A percentile compares a stretch with the other conserved stretches of the same genome.
Conservation (phyloP, 2,797 vertebrate species). For the Capromys pilorides region DNA sequence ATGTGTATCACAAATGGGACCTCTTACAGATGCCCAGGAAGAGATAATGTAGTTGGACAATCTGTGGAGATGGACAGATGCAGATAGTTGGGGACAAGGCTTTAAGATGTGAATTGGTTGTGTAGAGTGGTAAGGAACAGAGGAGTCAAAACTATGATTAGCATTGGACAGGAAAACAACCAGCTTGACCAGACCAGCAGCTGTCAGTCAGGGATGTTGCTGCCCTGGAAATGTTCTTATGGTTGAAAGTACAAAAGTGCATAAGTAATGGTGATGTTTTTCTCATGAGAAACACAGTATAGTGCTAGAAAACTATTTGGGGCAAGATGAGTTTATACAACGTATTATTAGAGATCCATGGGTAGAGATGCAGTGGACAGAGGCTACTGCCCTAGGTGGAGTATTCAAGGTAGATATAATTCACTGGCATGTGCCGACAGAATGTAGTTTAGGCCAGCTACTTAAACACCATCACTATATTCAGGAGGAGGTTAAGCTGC, state of each 20-base stretch:
- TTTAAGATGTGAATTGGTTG: not conserved
- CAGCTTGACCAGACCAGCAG: not conserved
- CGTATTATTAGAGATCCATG: not conserved
- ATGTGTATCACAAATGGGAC: not conserved
- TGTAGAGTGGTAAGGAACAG: not conserved
- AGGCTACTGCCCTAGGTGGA: not conserved
- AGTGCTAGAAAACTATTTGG: not conserved
- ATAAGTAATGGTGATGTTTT: not conserved
- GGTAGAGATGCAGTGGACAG: not conserved
- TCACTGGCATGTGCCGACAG: not conserved
- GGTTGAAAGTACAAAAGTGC: not conserved
- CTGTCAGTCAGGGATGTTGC: not conserved
- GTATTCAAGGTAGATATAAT: not conserved
- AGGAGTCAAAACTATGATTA: not conserved
- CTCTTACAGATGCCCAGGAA: not conserved
- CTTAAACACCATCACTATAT: not conserved
- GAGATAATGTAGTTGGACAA: too few relatives aligned
- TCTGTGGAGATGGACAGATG: not conserved
- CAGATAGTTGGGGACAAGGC: not conserved
- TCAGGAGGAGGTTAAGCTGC: too few relatives aligned
- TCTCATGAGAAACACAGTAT: not conserved
- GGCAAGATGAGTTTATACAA: not conserved
- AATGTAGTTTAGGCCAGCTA: not conserved
- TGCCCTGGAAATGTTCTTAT: not conserved
- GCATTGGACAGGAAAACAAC: not conserved